These are phyloP conservation scores for Margarornis squamiger DNA, from an alignment of 2,797 vertebrate species.

Conservation along the genomic window DNA sequence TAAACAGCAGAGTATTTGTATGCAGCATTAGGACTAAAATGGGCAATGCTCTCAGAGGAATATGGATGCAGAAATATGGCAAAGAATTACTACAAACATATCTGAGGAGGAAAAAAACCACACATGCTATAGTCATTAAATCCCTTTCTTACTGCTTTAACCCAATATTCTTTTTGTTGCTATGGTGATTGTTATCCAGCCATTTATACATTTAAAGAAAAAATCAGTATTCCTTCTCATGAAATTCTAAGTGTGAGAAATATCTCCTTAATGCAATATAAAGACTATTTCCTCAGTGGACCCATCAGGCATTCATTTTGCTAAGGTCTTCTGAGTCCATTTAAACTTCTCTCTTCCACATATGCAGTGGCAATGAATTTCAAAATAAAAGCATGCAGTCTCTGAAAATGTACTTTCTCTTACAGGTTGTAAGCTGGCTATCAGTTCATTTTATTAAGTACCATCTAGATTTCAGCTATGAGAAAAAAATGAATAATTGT, in stretches of 20 bases:
- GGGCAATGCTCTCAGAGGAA: not conserved
- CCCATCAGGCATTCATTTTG: constrained; percentile 32
- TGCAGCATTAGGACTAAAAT: not conserved
- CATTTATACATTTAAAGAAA: constrained; percentile 50
- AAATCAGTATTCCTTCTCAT: constrained; percentile 29
- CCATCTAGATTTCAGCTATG: not conserved
- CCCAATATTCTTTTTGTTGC: constrained; percentile 14
- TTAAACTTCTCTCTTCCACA: not conserved
- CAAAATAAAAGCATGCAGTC: not conserved
- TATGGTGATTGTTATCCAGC: constrained; percentile 49
- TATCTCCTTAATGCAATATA: constrained; percentile 24
- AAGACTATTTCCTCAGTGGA: constrained; percentile 40
- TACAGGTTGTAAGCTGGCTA: not conserved
- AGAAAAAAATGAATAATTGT: constrained; percentile 1
- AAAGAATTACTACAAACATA: not conserved
- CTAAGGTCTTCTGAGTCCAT: constrained; percentile 26
- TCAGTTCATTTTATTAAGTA: constrained; percentile 11
- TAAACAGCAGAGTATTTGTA: not conserved
- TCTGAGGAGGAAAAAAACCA: not conserved
- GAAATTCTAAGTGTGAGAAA: constrained; percentile 41
- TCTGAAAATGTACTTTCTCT: not conserved
- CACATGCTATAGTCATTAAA: not conserved
- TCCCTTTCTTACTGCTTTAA: not conserved
- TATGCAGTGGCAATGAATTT: not conserved
- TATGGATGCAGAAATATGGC: not conserved